Evolutionary conservation across 2,888 invertebrate genomes (phyloP).

Genomic region (Harmothoe impar): DNA sequence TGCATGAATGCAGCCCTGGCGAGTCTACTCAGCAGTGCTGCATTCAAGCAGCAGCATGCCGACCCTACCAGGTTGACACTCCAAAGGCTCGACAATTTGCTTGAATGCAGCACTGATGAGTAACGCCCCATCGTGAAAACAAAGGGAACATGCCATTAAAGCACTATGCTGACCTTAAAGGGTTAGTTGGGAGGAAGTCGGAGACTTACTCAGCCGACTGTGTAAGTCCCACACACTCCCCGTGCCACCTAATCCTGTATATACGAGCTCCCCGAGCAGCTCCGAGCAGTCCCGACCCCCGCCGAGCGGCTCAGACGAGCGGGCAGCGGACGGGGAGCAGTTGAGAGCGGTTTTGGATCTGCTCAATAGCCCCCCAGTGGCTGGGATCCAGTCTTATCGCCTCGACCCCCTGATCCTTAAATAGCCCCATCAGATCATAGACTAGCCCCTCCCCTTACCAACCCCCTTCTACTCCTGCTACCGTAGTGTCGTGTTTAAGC

Average conservation of each 20-base stretch:
- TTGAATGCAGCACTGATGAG: too few species aligned
- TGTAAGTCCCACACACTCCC: not conserved
- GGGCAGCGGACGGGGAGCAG: not conserved
- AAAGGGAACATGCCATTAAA: too few species aligned
- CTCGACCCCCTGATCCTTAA: conserved; percentile 12
- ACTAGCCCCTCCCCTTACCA: not conserved
- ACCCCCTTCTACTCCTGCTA: not conserved
- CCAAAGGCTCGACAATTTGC: too few species aligned
- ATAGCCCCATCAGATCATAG: not conserved
- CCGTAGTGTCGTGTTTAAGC: too few species aligned
- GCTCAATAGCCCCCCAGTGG: not conserved
- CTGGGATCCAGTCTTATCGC: not conserved
- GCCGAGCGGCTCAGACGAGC: not conserved
- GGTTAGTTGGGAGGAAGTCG: too few species aligned
- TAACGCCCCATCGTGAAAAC: too few species aligned
- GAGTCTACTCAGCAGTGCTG: too few species aligned
- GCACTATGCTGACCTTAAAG: too few species aligned
- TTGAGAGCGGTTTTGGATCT: not conserved
- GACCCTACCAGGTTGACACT: too few species aligned
- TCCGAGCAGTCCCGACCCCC: not conserved
- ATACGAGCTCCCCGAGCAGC: not conserved
- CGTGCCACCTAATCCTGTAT: not conserved
- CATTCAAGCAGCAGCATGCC: too few species aligned
- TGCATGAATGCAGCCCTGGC: too few species aligned
- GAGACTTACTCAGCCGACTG: not conserved